These are phyloP conservation scores for Elachura formosa DNA, from an alignment of 2,113 vertebrate species.

Conservation along the genomic window DNA sequence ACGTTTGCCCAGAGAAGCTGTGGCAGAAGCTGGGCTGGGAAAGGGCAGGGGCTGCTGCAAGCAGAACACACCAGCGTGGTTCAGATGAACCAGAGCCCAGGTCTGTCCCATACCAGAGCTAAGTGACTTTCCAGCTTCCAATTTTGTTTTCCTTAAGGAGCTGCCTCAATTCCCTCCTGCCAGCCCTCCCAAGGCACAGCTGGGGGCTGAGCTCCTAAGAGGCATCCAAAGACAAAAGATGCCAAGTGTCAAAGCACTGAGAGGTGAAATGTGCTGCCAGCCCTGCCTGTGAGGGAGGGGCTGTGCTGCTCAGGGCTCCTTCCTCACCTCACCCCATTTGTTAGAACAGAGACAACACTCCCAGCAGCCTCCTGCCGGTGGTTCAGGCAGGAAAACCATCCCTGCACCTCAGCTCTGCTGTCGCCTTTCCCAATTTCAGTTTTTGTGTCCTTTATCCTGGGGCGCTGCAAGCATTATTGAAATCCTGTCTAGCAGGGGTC, in stretches of 20 bases:
- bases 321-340: background rate
- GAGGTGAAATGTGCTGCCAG: background rate
- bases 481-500: background rate
- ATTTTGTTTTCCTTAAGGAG: background rate
- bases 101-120: accelerated
- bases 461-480: background rate
- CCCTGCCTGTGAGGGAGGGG: accelerated
- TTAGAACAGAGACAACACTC: background rate
- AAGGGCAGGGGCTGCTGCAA: background rate
- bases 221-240: background rate
- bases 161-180: background rate
- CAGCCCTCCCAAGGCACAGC: background rate
- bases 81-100: background rate
- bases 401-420: background rate
- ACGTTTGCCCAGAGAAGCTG: background rate
- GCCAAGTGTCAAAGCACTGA: background rate
- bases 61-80: background rate
- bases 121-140: background rate
- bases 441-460: background rate
- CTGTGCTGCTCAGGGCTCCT: background rate
- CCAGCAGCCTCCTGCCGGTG: background rate
- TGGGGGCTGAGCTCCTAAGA: background rate
- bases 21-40: background rate
- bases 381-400: background rate
- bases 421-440: background rate